Conservation (phyloP, 2,797 vertebrate genomes). For the Phrynocephalus guinanensis region DNA sequence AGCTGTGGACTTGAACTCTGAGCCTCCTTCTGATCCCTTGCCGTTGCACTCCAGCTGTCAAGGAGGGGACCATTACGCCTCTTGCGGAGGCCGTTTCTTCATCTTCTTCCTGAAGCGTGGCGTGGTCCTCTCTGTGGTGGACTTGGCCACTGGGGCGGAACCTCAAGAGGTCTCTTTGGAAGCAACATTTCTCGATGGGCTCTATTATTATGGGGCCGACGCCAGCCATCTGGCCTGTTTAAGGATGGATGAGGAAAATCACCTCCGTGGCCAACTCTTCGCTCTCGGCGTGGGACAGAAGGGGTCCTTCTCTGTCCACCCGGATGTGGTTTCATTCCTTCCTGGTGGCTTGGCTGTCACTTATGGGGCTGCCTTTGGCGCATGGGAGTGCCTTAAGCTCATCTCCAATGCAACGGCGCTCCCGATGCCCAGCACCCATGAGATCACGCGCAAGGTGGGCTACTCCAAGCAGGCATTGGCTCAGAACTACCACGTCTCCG, state of each 20-base stretch:
- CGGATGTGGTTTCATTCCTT: constrained; percentile 24
- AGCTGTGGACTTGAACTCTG: constrained; percentile 3
- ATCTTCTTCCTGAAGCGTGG: constrained; percentile 22
- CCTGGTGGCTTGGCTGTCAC: constrained; percentile 37
- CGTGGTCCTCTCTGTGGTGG: not conserved
- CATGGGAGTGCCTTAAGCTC: constrained; percentile 51
- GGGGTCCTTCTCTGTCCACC: constrained; percentile 13
- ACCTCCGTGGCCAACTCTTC: not conserved
- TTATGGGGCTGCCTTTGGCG: constrained; percentile 19
- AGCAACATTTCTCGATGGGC: not conserved
- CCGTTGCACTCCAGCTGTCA: constrained; percentile 32
- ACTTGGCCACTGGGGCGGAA: constrained; percentile 1
- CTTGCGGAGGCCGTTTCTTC: constrained; percentile 7
- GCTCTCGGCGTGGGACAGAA: not conserved
- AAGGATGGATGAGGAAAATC: not conserved
- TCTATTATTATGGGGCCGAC: constrained; percentile 20
- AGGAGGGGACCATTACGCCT: constrained; percentile 15
- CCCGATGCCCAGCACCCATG: constrained; percentile 25
- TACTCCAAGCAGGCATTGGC: not conserved
- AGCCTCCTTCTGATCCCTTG: not conserved
- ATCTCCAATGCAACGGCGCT: constrained; percentile 36
- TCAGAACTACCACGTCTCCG: not conserved
- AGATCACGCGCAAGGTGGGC: constrained; percentile 33
- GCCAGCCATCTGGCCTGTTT: constrained; percentile 10
- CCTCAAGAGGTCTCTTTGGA: constrained; percentile 16